These are phyloP conservation scores for Parnassius smintheus DNA, from an alignment of 2,888 invertebrate species.

Conservation along the genomic window DNA sequence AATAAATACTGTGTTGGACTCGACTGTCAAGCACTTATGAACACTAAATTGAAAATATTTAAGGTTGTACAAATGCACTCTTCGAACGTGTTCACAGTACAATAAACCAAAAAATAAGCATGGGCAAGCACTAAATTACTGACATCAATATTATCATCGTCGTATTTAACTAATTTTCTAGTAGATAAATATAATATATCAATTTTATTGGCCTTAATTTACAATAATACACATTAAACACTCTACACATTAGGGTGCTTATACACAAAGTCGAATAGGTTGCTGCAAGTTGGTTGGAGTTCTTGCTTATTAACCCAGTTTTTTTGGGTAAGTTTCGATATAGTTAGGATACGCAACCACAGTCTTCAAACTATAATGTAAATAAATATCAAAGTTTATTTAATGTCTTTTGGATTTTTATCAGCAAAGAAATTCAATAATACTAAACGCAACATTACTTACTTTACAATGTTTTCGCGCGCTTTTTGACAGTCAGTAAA, in stretches of 20 bases:
- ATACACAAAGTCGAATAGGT: background rate
- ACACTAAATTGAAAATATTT: too few relatives aligned
- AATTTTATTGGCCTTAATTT: too few relatives aligned
- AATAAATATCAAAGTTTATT: background rate
- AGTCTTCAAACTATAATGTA: background rate
- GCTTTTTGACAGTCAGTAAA: constrained; percentile 5
- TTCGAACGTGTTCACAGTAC: background rate
- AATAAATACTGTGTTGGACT: too few relatives aligned
- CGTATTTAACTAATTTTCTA: too few relatives aligned
- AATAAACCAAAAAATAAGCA: background rate
- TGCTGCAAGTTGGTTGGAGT: too few relatives aligned
- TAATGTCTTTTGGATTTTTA: background rate
- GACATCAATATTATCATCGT: background rate
- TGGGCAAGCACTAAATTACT: constrained; percentile 6
- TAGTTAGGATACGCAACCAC: background rate
- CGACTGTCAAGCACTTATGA: too few relatives aligned
- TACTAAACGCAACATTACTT: constrained; percentile 10
- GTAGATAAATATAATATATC: too few relatives aligned
- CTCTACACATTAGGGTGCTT: background rate
- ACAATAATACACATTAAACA: too few relatives aligned
- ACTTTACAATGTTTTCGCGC: constrained; percentile 7
- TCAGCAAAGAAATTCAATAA: constrained; percentile 6
- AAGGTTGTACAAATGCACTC: too few relatives aligned
- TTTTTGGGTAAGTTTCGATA: background rate
- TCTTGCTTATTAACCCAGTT: background rate